Percentiles rank a stretch among this genome's conserved stretches.
Conservation (phyloP, 2,888 invertebrate species). For the Celastrina argiolus region DNA sequence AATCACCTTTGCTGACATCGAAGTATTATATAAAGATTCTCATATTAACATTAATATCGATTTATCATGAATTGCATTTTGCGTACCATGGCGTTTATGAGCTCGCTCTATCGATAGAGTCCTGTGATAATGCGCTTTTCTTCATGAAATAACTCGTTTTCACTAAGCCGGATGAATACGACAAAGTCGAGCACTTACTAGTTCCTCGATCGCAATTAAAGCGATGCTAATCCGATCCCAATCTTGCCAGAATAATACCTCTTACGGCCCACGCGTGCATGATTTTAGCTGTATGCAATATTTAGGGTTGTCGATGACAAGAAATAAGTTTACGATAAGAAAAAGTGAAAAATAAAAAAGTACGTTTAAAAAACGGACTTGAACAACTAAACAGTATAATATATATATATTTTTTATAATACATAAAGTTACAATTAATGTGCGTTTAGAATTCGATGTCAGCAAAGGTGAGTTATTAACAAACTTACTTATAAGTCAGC, state of each 20-base stretch:
- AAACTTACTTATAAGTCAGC: too few relatives aligned
- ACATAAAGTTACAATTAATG: too few relatives aligned
- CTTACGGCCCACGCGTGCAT: background rate
- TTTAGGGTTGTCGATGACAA: background rate
- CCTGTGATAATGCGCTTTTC: background rate
- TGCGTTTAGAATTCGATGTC: too few relatives aligned
- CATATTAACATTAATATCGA: background rate
- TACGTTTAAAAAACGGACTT: too few relatives aligned
- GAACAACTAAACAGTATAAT: too few relatives aligned
- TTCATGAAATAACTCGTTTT: background rate
- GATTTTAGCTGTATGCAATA: background rate
- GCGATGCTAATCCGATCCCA: constrained; percentile 7
- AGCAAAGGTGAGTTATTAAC: too few relatives aligned
- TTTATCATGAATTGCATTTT: background rate
- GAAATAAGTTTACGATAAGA: background rate
- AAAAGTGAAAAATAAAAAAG: too few relatives aligned
- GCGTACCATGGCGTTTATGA: background rate
- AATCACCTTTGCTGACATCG: too few relatives aligned
- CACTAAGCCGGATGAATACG: background rate
- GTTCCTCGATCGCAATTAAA: background rate
- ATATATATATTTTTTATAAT: too few relatives aligned
- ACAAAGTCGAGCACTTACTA: background rate
- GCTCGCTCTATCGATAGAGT: background rate
- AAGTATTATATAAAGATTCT: too few relatives aligned
- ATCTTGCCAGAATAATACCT: constrained; percentile 6